These are phyloP conservation scores for Saturnia japonica DNA, from an alignment of 2,888 invertebrate species.

Conservation along the genomic window DNA sequence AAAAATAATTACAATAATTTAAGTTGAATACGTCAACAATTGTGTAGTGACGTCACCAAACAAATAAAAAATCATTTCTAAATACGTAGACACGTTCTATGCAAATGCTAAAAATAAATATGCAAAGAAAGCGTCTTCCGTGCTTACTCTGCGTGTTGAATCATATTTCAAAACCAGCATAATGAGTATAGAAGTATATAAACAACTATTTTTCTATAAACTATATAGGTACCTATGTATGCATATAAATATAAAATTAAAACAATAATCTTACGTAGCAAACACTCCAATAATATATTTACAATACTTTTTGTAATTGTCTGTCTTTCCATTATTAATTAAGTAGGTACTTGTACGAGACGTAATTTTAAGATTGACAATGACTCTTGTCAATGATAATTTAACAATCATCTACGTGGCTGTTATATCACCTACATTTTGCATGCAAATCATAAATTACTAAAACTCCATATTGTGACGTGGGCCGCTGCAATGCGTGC, in stretches of 20 bases:
- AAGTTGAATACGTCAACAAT: not conserved
- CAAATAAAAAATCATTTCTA: not conserved
- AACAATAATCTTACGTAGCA: too few relatives aligned
- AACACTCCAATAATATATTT: too few relatives aligned
- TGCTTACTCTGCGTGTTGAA: not conserved
- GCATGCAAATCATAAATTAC: constrained; percentile 48
- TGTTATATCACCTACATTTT: constrained; percentile 40
- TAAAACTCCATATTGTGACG: constrained; percentile 28
- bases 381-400: constrained; percentile 1
- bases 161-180: not conserved
- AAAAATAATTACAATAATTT: not conserved
- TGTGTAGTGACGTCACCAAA: not conserved
- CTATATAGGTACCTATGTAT: too few relatives aligned
- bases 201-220: not conserved
- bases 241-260: too few relatives aligned
- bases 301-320: not conserved
- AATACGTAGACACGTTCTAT: not conserved
- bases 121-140: not conserved
- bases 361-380: not conserved
- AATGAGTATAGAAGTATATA: not conserved
- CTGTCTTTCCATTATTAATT: not conserved
- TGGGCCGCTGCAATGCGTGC: constrained; percentile 53
- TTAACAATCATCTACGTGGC: constrained; percentile 7
- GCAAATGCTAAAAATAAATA: not conserved
- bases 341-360: not conserved